These are phyloP conservation scores for Aphaenogaster ashmeadi DNA, from an alignment of 1,140 invertebrate species.

Conservation along the genomic window DNA sequence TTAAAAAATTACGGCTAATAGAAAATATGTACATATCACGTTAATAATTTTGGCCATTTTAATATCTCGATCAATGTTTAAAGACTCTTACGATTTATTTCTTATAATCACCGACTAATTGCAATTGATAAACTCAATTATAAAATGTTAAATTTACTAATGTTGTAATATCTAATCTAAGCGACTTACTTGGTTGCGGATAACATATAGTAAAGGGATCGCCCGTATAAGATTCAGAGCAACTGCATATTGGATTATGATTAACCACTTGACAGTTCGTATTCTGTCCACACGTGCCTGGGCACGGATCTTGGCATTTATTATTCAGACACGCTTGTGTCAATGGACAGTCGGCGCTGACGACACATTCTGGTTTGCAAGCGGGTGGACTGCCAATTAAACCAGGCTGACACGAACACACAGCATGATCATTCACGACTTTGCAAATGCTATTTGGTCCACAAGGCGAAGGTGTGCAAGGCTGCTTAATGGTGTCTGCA, in stretches of 20 bases:
- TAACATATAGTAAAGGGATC: conserved; percentile 93
- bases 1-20: background rate
- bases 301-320: conserved; percentile 91
- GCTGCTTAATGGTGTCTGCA: conserved; percentile 80
- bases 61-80: background rate
- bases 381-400: conserved; percentile 90
- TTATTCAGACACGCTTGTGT: conserved; percentile 90
- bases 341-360: conserved; percentile 90
- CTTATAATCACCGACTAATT: background rate
- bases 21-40: background rate
- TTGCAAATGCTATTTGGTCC: conserved; percentile 87
- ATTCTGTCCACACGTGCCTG: conserved; percentile 91
- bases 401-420: conserved; percentile 90
- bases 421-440: conserved; percentile 86
- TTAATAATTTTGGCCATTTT: background rate
- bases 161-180: background rate
- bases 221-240: conserved; percentile 91
- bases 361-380: conserved; percentile 90
- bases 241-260: conserved; percentile 91
- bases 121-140: background rate
- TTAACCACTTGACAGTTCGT: conserved; percentile 91
- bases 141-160: background rate
- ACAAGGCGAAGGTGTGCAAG: conserved; percentile 88
- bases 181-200: conserved; percentile 88
- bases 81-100: background rate